Base-by-base conservation (phyloP, 1,140 invertebrate genomes). In the Leptinotarsa lineolata region DNA sequence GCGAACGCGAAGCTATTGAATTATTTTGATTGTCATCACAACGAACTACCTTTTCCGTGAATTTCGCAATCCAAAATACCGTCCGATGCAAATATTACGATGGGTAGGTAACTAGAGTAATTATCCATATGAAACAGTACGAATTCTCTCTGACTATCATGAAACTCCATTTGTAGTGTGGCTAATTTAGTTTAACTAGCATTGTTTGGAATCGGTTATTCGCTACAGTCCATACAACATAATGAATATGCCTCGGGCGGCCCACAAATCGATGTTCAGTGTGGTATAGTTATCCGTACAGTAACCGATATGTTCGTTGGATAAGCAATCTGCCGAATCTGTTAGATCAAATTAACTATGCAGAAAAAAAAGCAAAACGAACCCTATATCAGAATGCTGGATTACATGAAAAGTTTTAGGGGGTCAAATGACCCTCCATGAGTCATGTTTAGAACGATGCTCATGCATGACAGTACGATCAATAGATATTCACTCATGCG, bases 121-220 rank as follows among this genome's bases (percentile, higher is more conserved):
- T 54, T 54, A 54, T n/a, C 48, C 4, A 54, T 13, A 54, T 54
- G 48, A 54, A 16, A 18, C n/a, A 54, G 48, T n/a, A 54, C 48
- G n/a, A n/a, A 16, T 54, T 54, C 48, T 18, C n/a, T 54, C 4
- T 13, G 48, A 54, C 48, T 18, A 54, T n/a, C n/a, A 18, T 54
- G 48, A 18, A 16, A 54, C 48, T 54, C 48, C n/a, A 54, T 54
- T 54, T 54, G 15, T 12, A 54, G 48, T 54, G 15, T 18, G 13
- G 48, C 48, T 54, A 54, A 54, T 54, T 54, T 54, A 54, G 48
- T 54, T 54, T 15, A 54, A 54, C 48, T 54, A 54, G 48, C 48
- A 16, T 54, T 54, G 48, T 54, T 54, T 54, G 48, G 48, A 54
- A 54, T n/a, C 48, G 48, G 48, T 54, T 54, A 18, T 39, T 39